These are phyloP conservation scores for Hydropsyche betteni DNA, from an alignment of 2,888 invertebrate genomes.

Conservation along the genomic window DNA sequence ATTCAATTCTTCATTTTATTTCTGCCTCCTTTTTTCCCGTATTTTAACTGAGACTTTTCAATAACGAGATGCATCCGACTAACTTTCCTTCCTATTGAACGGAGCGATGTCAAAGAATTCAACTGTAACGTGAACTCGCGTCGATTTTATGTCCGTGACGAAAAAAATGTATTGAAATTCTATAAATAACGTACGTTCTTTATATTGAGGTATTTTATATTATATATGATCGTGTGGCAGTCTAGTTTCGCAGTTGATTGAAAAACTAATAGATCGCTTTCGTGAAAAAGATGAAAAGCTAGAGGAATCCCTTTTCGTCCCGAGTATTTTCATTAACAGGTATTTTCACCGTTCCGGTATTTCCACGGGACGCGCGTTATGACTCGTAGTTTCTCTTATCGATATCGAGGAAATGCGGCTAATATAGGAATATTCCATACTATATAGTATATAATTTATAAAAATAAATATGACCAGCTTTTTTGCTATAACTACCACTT, in stretches of 20 bases:
- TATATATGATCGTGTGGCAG: neutral
- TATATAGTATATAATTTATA: too few relatives aligned
- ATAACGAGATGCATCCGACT: constrained; percentile 15
- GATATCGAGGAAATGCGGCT: neutral
- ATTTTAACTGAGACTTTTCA: constrained; percentile 5
- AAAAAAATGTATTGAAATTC: neutral
- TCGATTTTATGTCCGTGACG: neutral
- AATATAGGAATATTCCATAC: too few relatives aligned
- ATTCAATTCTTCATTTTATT: neutral
- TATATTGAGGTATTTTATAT: neutral
- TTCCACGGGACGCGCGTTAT: neutral
- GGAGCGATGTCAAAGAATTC: too few relatives aligned
- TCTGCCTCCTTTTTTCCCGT: neutral
- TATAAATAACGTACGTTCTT: neutral
- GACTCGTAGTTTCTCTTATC: constrained; percentile 13
- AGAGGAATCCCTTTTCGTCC: neutral
- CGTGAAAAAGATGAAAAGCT: constrained; percentile 10
- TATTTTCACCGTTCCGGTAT: constrained; percentile 3
- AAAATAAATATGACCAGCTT: too few relatives aligned
- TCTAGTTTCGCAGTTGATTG: constrained; percentile 9
- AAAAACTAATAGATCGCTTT: constrained; percentile 10
- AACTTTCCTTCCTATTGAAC: neutral
- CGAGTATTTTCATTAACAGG: constrained; percentile 20
- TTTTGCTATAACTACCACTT: too few relatives aligned
- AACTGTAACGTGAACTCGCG: neutral